phyloP scores from a whole-genome alignment of 2,888 invertebrate species.

The Xestia sexstrigata region DNA sequence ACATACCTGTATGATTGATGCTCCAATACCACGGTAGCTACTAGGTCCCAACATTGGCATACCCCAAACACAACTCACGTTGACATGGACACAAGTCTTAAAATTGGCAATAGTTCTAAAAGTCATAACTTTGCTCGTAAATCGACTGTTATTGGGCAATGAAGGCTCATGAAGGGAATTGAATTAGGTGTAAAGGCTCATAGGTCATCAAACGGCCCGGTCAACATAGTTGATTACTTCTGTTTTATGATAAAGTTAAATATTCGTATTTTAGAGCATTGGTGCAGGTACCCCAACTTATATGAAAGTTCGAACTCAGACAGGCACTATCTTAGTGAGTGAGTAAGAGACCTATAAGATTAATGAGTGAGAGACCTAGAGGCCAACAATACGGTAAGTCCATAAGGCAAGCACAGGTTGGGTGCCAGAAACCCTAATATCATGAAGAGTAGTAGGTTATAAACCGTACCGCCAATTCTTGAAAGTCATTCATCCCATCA shows the following conservation, averaged over 20 bases:
- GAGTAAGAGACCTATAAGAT: too few relatives aligned
- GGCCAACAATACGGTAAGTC: too few relatives aligned
- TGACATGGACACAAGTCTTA: slow-evolving; percentile 55
- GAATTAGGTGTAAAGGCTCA: slow-evolving; percentile 32
- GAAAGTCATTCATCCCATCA: not conserved
- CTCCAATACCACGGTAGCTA: not conserved
- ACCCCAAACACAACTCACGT: slow-evolving; percentile 20
- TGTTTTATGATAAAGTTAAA: not conserved
- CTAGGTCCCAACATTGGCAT: slow-evolving; percentile 32
- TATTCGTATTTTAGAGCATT: slow-evolving; percentile 1
- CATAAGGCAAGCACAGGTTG: too few relatives aligned
- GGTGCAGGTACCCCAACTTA: not conserved
- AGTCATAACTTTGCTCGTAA: slow-evolving; percentile 70
- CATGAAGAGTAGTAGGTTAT: too few relatives aligned
- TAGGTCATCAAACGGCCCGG: slow-evolving; percentile 34
- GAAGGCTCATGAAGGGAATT: slow-evolving; percentile 44
- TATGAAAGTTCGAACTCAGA: not conserved
- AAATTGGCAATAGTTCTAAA: slow-evolving; percentile 72
- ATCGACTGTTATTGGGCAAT: slow-evolving; percentile 51
- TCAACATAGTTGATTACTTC: slow-evolving; percentile 9
- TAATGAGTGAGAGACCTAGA: too few relatives aligned
- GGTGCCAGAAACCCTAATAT: too few relatives aligned
- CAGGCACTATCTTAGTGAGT: not conserved
- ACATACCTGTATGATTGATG: slow-evolving; percentile 8
- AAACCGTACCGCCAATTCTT: not conserved